Base-by-base conservation (phyloP, 2,113 vertebrate species). In the Triplophysa siluroides region DNA sequence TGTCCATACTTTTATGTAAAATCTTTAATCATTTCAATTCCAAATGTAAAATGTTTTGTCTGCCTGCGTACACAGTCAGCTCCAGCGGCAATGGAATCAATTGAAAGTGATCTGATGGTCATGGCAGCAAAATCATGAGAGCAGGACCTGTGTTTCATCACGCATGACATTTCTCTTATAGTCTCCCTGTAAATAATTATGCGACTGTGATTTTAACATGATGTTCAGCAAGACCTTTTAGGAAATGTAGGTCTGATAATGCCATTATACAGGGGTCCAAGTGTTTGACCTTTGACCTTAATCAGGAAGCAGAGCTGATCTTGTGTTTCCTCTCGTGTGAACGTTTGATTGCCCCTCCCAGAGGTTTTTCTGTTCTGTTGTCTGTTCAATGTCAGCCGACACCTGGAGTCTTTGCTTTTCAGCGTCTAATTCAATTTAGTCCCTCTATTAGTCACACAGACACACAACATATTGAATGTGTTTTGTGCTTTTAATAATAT, bases 231-330 rank as follows among this genome's bases (percentile, higher is more conserved):
- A 86, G 88, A 90, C 91, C 88, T 87, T 85, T 86, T 13, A 81
- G 85, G 81, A 84, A 81, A 68, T 56, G 82, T 67, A 78, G 83
- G 87, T 86, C 69, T 85, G 88, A 90, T 86, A 88, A 86, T 68
- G 76, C 81, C 83, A 85, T 89, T 87, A 90, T 85, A 81, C 82
- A 83, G 83, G 83, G 58, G 72, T 84, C 81, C 85, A 75, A 86
- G 79, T 76, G 78, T 83, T 86, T 89, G 88, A 90, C 88, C 89
- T 85, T 52, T 85, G 87, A 85, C 87, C 90, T 90, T 85, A 90
- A 86, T 92, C 89, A 90, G 82, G 83, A 72, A 73, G 19, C 76
- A 3, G 61, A 43, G 79, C 66, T 67, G 68, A 84, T 64, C 76
- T 66, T 74, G 24, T 33, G 69, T 66, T 78, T 78, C 62, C 81